A percentile compares a stretch with the other conserved stretches of the same genome.
These are phyloP conservation scores for Asarcornis scutulata DNA, from an alignment of 2,113 vertebrate genomes.

Conservation along the genomic window DNA sequence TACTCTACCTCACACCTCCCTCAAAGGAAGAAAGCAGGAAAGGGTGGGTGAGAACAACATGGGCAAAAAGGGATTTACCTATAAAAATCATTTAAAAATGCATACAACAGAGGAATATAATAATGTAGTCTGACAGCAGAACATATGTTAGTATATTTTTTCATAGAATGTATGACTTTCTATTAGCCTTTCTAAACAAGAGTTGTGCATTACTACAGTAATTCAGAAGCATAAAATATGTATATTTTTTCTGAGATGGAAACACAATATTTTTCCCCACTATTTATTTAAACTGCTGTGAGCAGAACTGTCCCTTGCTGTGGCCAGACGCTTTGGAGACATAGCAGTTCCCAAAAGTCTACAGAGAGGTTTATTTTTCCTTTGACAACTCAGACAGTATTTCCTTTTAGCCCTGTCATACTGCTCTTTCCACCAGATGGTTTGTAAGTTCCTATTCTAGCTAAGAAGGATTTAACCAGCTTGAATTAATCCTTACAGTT, in stretches of 20 bases:
- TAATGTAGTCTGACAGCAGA: neutral
- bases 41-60: neutral
- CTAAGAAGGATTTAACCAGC: slow-evolving; percentile 61
- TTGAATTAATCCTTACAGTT: slow-evolving; percentile 68
- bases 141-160: neutral
- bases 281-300: neutral
- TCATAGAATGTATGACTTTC: neutral
- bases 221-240: neutral
- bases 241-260: neutral
- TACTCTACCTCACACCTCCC: rapidly evolving
- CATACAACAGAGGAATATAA: neutral
- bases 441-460: slow-evolving; percentile 54
- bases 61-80: neutral
- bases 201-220: neutral
- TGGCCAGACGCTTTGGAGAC: neutral
- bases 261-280: neutral
- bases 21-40: neutral
- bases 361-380: slow-evolving; percentile 3
- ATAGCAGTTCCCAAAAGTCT: neutral
- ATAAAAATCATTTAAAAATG: neutral
- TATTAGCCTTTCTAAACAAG: neutral
- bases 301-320: neutral
- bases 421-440: slow-evolving; percentile 61
- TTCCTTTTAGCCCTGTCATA: slow-evolving; percentile 25
- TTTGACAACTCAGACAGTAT: slow-evolving; percentile 12